Conservation (phyloP, 92 coral and sea anemone genomes). For the Zoanthus sansibaricus region DNA sequence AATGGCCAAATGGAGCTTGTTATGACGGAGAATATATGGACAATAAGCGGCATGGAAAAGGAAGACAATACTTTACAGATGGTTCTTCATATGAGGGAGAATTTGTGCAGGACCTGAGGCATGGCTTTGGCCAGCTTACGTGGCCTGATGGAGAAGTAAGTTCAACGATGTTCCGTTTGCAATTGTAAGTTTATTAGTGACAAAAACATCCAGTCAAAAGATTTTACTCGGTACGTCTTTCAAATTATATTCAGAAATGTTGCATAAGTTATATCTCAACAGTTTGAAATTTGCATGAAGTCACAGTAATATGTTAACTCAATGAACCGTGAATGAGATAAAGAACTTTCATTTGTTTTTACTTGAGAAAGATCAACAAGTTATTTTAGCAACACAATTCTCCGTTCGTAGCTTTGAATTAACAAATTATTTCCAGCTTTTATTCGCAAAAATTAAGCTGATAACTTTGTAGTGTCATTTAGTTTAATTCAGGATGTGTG, state of each 20-base stretch:
- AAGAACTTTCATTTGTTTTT: not conserved
- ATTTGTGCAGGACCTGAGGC: conserved; percentile 82
- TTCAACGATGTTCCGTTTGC: not conserved
- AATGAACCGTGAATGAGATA: not conserved
- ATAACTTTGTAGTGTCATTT: not conserved
- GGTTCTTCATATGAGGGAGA: conserved; percentile 87
- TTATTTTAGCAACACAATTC: not conserved
- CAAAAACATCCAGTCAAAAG: not conserved
- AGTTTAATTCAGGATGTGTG: not conserved
- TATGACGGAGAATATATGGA: conserved; percentile 94
- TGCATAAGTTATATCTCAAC: not conserved
- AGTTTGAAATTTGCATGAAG: not conserved
- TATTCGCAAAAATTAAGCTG: not conserved
- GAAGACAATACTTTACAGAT: conserved; percentile 93
- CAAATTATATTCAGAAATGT: not conserved
- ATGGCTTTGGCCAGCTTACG: conserved; percentile 83
- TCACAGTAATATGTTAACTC: not conserved
- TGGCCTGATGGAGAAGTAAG: conserved; percentile 96
- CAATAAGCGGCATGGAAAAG: conserved; percentile 90
- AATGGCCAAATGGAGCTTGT: conserved; percentile 98
- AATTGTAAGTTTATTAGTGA: not conserved
- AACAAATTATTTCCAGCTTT: not conserved
- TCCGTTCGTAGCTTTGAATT: not conserved
- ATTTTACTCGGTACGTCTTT: not conserved
- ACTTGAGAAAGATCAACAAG: not conserved